Percentiles rank a stretch among this genome's conserved stretches.
Conservation (phyloP, 2,888 invertebrate species). For the Parnassius orleans region DNA sequence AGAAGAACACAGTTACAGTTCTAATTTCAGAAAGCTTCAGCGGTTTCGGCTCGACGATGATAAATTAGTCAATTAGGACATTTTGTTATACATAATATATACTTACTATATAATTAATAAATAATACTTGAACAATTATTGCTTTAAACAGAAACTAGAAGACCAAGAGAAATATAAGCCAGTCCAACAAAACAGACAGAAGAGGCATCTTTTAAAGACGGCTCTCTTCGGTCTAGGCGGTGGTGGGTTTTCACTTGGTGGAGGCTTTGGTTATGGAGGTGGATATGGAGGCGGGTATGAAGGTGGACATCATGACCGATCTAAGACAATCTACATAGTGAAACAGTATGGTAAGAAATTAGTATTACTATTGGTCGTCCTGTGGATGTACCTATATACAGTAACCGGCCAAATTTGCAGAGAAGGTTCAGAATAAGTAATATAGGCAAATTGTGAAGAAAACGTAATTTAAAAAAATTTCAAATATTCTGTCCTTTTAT, state of each 20-base stretch:
- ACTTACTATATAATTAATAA: not conserved
- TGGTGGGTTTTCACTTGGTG: conserved; percentile 34
- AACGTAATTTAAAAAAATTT: no score
- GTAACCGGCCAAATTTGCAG: no score
- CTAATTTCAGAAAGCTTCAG: no score
- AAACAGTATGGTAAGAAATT: conserved; percentile 46
- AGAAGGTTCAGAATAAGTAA: no score
- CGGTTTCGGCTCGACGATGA: no score
- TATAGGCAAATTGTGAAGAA: no score
- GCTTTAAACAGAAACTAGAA: conserved; percentile 60
- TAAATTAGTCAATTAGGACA: no score
- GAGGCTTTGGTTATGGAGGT: conserved; percentile 42
- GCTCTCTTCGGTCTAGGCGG: conserved; percentile 42
- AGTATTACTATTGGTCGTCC: not conserved
- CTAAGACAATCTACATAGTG: conserved; percentile 51
- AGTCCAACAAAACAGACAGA: conserved; percentile 50
- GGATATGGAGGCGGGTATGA: conserved; percentile 38
- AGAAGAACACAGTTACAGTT: no score
- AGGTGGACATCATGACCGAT: conserved; percentile 45
- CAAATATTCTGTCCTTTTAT: no score
- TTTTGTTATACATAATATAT: no score
- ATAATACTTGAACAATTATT: conserved; percentile 3
- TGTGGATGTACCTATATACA: no score
- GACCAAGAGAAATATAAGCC: conserved; percentile 51
- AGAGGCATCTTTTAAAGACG: conserved; percentile 49